phyloP scores from a whole-genome alignment of 1,140 invertebrate genomes.

The Hirudo medicinalis region DNA sequence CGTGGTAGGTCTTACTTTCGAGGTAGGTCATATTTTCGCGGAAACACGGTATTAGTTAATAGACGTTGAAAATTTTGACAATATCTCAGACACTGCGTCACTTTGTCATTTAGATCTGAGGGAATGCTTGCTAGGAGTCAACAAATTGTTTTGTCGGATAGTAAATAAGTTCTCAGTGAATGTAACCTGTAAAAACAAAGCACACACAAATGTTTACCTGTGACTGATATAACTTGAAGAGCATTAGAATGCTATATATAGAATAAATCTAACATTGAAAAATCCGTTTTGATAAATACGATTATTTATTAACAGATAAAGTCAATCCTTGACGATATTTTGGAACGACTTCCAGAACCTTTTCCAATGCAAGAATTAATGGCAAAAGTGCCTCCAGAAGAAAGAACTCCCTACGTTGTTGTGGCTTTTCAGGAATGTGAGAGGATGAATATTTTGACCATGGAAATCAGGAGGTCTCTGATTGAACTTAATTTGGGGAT shows the following conservation, averaged over 20 bases:
- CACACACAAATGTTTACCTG: too few relatives aligned
- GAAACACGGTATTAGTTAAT: too few relatives aligned
- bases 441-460: conserved; percentile 79
- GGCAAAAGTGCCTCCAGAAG: conserved; percentile 71
- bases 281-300: background rate
- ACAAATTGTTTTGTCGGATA: too few relatives aligned
- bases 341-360: conserved; percentile 84
- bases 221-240: too few relatives aligned
- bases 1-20: too few relatives aligned
- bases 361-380: conserved; percentile 90
- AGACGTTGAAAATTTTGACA: too few relatives aligned
- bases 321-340: conserved; percentile 79
- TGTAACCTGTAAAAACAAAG: background rate
- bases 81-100: too few relatives aligned
- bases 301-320: conserved; percentile 55
- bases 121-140: too few relatives aligned
- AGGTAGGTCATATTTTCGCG: too few relatives aligned
- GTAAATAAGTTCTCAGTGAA: background rate
- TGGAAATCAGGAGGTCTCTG: conserved; percentile 73
- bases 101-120: too few relatives aligned
- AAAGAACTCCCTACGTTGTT: conserved; percentile 85
- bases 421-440: conserved; percentile 95
- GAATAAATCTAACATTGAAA: too few relatives aligned
- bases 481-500: conserved; percentile 81
- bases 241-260: too few relatives aligned